phyloP scores from a whole-genome alignment of 2,888 invertebrate species.

The Antitype chi region DNA sequence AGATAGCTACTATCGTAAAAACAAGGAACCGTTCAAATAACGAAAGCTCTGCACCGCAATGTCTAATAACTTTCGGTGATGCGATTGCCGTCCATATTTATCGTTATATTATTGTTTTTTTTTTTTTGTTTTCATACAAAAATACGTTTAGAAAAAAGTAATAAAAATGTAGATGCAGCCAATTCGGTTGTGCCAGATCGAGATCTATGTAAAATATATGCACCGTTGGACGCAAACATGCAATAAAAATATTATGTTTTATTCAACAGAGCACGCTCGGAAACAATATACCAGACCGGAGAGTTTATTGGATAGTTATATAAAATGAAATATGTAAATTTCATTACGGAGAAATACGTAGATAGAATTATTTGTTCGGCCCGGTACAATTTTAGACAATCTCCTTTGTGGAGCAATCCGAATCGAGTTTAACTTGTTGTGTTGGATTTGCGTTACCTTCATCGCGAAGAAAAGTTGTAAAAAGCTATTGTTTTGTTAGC shows the following conservation, averaged over 20 bases:
- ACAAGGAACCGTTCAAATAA: conserved; percentile 36
- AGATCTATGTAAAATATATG: conserved; percentile 86
- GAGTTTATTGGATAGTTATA: conserved; percentile 79
- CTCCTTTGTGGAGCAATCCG: conserved; percentile 35
- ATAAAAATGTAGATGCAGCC: conserved; percentile 85
- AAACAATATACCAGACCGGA: conserved; percentile 82
- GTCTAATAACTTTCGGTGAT: conserved; percentile 48
- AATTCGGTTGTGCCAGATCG: conserved; percentile 72
- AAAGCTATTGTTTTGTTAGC: conserved; percentile 24
- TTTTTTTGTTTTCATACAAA: conserved; percentile 37
- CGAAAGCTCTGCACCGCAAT: conserved; percentile 22
- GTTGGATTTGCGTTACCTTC: conserved; percentile 38
- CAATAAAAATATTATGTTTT: conserved; percentile 86
- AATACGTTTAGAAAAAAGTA: conserved; percentile 56
- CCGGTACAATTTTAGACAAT: conserved; percentile 58
- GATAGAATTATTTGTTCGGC: conserved; percentile 61
- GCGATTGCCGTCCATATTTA: conserved; percentile 48
- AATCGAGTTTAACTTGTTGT: conserved; percentile 38
- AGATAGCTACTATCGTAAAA: conserved; percentile 9
- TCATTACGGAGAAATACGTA: conserved; percentile 64
- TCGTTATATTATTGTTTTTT: conserved; percentile 41
- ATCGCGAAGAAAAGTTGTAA: conserved; percentile 22
- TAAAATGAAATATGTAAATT: conserved; percentile 74
- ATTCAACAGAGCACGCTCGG: conserved; percentile 82
- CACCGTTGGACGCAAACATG: conserved; percentile 83